A percentile compares a stretch with the other conserved stretches of the same genome.
phyloP scores from a whole-genome alignment of 2,888 invertebrate genomes.

The Spicauda simplicius region DNA sequence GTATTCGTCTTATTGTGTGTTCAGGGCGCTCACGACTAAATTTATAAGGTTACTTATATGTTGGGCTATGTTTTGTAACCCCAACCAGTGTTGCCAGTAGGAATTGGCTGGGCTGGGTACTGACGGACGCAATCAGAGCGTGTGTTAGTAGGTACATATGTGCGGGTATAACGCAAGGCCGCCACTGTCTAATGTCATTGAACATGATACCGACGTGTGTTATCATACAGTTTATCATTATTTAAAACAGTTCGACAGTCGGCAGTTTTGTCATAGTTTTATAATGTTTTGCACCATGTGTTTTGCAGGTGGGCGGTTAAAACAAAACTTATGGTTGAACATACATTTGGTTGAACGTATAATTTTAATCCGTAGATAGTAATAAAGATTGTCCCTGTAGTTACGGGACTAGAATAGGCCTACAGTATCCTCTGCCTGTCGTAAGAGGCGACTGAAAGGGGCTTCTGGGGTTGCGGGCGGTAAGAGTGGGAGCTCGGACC shows the following conservation, averaged over 20 bases:
- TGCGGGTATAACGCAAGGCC: slow-evolving; percentile 40
- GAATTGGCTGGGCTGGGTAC: slow-evolving; percentile 17
- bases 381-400: no score
- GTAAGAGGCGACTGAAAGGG: no score
- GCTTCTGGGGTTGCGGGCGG: no score
- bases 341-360: no score
- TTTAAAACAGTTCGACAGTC: slow-evolving; percentile 11
- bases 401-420: no score
- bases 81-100: slow-evolving; percentile 4
- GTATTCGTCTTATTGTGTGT: no score
- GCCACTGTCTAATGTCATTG: slow-evolving; percentile 44
- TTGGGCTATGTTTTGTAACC: no score
- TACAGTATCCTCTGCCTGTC: no score
- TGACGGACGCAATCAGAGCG: slow-evolving; percentile 38
- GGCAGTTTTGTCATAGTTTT: slow-evolving; percentile 32
- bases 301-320: not conserved
- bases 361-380: no score
- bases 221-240: not conserved
- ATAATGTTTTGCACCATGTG: slow-evolving; percentile 4
- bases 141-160: slow-evolving; percentile 24
- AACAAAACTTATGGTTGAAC: slow-evolving; percentile 6
- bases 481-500: no score
- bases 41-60: no score
- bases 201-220: slow-evolving; percentile 31
- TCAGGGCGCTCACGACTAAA: no score